Evolutionary conservation across 2,797 vertebrate genomes (phyloP), one percentile per base, ranked within the genome.

Genomic region (Phylloscopus collybita): DNA sequence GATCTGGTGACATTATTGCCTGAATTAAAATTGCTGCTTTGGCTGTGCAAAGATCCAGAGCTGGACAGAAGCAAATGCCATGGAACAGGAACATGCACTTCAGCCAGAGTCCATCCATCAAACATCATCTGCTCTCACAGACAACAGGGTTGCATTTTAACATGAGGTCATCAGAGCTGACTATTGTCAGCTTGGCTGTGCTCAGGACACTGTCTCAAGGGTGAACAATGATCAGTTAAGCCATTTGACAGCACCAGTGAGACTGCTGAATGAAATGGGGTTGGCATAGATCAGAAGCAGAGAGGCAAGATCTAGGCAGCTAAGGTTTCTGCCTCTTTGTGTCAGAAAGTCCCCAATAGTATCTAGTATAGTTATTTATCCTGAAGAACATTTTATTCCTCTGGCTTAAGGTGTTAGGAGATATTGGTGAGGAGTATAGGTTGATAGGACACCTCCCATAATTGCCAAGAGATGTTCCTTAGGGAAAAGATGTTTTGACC

Each of bases 381-480:
- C 44, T 78, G 21, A 66, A 86, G 29, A 53, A 36, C 5, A 49
- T 66, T 65, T 85, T 83, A 56, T 61, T 96, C 49, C 27, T 73
- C 38, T 86, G 73, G 21, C 20, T 93, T 62, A 60, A 84, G 42
- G 30, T 59, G 44, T 72, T 69, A 34, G 17, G 21, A 60, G n/a
- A 21, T 76, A 81, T 4, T 67, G 60, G 16, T 81, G 26, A 51
- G 34, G 44, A 76, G 25, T 47, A 61, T 17, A 79, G n/a, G 54
- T 40, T 93, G 47, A 70, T 78, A 80, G 42, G 65, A 61, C 25
- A 17, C 19, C 34, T 75, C 79, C 29, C 27, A 16, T 94, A 87
- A 90, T 49, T 93, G 54, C 53, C 62, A 85, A 67, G 64, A 81
- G 36, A 69, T 53, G 36, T 79, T 88, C 71, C 71, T 78, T 34